Evolutionary conservation across 2,113 vertebrate species (phyloP), one percentile per base, ranked within the genome.

Genomic region (Alexandromys fortis): DNA sequence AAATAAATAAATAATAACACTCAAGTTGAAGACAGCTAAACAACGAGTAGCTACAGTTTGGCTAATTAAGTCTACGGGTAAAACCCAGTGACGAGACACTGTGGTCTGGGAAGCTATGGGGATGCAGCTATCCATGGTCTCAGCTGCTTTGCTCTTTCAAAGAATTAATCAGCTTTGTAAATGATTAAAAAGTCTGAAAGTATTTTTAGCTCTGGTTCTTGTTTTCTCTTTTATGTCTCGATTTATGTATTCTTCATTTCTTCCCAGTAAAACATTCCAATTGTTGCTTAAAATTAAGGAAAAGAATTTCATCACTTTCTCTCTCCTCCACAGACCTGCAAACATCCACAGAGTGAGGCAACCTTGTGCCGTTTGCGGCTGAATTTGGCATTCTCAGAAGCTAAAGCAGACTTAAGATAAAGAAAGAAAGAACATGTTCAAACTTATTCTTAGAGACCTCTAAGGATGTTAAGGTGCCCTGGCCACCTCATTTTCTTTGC

Each of bases 31-130:
- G 97, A 97, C 96, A 97, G 95, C 82, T 92, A 88, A 94, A 77
- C 73, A 93, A 87, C 52, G 33, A 96, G 63, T 72, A 97, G 92
- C 83, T 91, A 96, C 61, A 81, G 83, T 97, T 94, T 96, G 95
- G 86, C 96, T 97, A 97, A 97, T 98, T 98, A 98, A 95, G 91
- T 96, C 93, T 96, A 96, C 86, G 90, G 83, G 91, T 94, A 96
- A 92, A 55, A 96, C 49, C 90, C 81, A 89, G 78, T 45, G 87
- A 94, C 70, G 87, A 26, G 91, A 89, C 96, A 94, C 42, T 52
- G 26, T 77, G 73, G 81, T 94, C 94, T 65, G 12, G 92, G 96
- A 94, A 97, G 65, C 67, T 68, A 8, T 70, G 47, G 91, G 45
- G 67, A 86, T 72, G 4, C 42, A 86, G 63, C 22, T 89, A 89